These are phyloP conservation scores for Eupsilia transversa DNA, from an alignment of 2,888 invertebrate species.

Conservation along the genomic window DNA sequence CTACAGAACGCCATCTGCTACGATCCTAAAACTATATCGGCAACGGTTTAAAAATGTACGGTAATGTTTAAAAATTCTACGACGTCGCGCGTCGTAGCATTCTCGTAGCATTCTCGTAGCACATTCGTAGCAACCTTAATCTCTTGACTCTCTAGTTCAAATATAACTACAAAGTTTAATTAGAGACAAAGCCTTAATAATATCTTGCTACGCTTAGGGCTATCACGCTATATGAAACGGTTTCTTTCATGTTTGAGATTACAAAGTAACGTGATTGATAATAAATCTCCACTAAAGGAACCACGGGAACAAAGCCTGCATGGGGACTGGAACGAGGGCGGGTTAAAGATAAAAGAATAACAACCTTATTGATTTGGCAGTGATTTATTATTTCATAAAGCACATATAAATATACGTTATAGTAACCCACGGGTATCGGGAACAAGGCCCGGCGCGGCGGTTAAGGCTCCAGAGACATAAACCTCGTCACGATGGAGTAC, in stretches of 20 bases:
- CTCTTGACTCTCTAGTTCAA: neutral
- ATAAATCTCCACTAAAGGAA: conserved; percentile 36
- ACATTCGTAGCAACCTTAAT: neutral
- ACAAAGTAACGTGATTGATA: conserved; percentile 37
- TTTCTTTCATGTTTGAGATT: conserved; percentile 5
- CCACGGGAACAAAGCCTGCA: conserved; percentile 26
- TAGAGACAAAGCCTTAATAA: neutral
- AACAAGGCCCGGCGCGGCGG: no score
- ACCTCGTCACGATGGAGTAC: no score
- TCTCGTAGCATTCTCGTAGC: no score
- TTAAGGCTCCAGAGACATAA: no score
- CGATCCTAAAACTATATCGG: neutral
- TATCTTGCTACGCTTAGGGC: neutral
- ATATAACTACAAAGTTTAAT: neutral
- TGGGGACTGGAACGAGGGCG: neutral
- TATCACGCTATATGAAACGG: neutral
- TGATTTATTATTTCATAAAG: no score
- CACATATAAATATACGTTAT: no score
- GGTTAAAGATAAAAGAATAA: conserved; percentile 15
- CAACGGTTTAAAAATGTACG: no score
- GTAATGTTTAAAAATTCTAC: no score
- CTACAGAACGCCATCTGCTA: neutral
- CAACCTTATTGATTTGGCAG: conserved; percentile 1
- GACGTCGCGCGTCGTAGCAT: no score
- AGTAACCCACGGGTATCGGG: no score